Percentiles rank a stretch among this genome's conserved stretches.
Evolutionary conservation across 2,888 invertebrate genomes (phyloP).

Genomic region (Lepidochitona cinerea): DNA sequence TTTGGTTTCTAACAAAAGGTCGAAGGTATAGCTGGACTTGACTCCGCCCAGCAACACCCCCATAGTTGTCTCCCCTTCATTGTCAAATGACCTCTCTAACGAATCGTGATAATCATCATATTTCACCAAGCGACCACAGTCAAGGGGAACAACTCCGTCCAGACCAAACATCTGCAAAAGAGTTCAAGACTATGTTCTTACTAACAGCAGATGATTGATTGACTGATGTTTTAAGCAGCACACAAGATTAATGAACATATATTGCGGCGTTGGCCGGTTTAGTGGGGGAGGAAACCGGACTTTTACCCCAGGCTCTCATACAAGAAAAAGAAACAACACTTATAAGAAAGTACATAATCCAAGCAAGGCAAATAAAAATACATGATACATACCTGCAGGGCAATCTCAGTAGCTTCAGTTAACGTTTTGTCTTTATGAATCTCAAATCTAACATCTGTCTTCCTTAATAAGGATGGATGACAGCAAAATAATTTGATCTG

Average conservation of each 20-base stretch:
- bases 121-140: slow-evolving; percentile 81
- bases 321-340: not conserved
- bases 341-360: not conserved
- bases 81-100: slow-evolving; percentile 80
- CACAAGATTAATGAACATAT: not conserved
- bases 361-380: not conserved
- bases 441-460: slow-evolving; percentile 75
- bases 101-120: slow-evolving; percentile 79
- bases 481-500: slow-evolving; percentile 78
- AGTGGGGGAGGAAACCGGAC: not conserved
- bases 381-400: slow-evolving; percentile 72
- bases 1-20: slow-evolving; percentile 80
- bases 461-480: slow-evolving; percentile 75
- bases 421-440: slow-evolving; percentile 77
- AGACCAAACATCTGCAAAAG: slow-evolving; percentile 74
- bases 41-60: slow-evolving; percentile 73
- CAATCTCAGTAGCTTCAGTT: slow-evolving; percentile 76
- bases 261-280: not conserved
- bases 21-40: slow-evolving; percentile 73
- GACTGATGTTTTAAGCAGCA: not conserved
- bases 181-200: not conserved
- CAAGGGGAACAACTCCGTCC: slow-evolving; percentile 75
- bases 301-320: not conserved
- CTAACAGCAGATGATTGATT: not conserved
- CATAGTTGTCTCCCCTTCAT: slow-evolving; percentile 73